Percentiles rank a stretch among this genome's conserved stretches.
phyloP scores from a whole-genome alignment of 2,113 vertebrate genomes.

The Mastomys coucha region DNA sequence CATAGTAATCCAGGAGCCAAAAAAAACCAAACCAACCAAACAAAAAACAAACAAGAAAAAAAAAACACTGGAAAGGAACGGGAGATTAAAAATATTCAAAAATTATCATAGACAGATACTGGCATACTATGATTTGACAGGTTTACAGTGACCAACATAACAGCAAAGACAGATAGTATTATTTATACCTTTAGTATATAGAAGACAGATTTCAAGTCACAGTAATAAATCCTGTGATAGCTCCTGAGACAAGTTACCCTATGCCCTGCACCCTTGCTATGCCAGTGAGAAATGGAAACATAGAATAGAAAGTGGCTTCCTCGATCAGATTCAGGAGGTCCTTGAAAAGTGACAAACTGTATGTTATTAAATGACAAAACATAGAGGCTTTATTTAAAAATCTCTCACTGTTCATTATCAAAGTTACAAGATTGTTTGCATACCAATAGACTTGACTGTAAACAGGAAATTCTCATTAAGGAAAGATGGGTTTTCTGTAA shows the following conservation, averaged over 20 bases:
- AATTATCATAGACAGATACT: conserved; percentile 72
- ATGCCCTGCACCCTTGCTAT: conserved; percentile 52
- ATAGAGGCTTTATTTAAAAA: conserved; percentile 85
- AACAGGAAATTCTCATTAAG: conserved; percentile 89
- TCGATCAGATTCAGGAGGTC: conserved; percentile 81
- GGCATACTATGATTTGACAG: conserved; percentile 72
- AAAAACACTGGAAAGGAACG: conserved; percentile 65
- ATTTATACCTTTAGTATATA: conserved; percentile 69
- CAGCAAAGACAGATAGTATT: conserved; percentile 75
- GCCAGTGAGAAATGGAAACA: conserved; percentile 75
- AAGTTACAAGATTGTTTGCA: conserved; percentile 89
- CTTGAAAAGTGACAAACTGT: conserved; percentile 80
- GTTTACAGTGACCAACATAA: conserved; percentile 78
- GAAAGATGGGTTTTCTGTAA: conserved; percentile 89
- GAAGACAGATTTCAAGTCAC: conserved; percentile 75
- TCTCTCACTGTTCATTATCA: conserved; percentile 88
- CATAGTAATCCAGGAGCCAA: conserved; percentile 74
- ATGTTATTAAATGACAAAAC: conserved; percentile 88
- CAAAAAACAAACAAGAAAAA: background rate
- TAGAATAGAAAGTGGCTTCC: conserved; percentile 75
- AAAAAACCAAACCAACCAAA: background rate
- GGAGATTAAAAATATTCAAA: conserved; percentile 63
- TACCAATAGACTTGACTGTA: conserved; percentile 88
- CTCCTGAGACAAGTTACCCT: conserved; percentile 82
- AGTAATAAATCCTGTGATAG: conserved; percentile 75